Conservation (phyloP, 2,797 vertebrate genomes). For the Melanotaenia pygmaea region DNA sequence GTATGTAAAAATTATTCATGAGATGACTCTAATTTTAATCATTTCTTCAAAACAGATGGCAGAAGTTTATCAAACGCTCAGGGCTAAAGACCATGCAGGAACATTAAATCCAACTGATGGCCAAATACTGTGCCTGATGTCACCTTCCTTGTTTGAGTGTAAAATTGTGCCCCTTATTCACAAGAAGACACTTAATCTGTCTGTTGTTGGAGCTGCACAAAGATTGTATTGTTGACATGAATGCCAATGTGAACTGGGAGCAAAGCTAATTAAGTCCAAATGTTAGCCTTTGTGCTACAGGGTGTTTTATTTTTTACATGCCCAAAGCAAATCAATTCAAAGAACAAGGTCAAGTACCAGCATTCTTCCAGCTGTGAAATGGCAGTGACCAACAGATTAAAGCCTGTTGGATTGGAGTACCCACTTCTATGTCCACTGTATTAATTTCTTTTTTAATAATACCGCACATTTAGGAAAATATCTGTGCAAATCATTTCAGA, state of each 20-base stretch:
- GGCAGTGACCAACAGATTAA: constrained; percentile 30
- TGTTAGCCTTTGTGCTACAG: constrained; percentile 34
- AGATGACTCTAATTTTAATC: constrained; percentile 32
- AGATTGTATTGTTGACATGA: constrained; percentile 25
- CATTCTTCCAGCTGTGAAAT: constrained; percentile 30
- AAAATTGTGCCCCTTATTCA: constrained; percentile 23
- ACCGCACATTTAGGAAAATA: constrained; percentile 8
- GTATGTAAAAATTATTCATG: constrained; percentile 36
- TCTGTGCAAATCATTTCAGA: background rate
- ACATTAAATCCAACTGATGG: constrained; percentile 45
- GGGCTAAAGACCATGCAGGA: constrained; percentile 30
- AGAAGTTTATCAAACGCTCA: constrained; percentile 51
- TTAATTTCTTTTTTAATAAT: constrained; percentile 9
- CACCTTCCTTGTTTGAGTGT: constrained; percentile 14
- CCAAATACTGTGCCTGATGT: constrained; percentile 30
- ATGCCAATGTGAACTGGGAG: constrained; percentile 34
- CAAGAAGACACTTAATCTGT: constrained; percentile 19
- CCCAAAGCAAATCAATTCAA: constrained; percentile 31
- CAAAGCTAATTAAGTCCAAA: constrained; percentile 29
- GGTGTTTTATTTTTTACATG: constrained; percentile 7
- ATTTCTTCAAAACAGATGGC: constrained; percentile 37
- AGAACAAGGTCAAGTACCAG: constrained; percentile 26
- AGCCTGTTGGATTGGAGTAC: constrained; percentile 24
- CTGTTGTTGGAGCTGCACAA: constrained; percentile 17
- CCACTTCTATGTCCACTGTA: constrained; percentile 3